These are phyloP conservation scores for Machaerirhynchus nigripectus DNA, from an alignment of 2,113 vertebrate species.

Conservation along the genomic window DNA sequence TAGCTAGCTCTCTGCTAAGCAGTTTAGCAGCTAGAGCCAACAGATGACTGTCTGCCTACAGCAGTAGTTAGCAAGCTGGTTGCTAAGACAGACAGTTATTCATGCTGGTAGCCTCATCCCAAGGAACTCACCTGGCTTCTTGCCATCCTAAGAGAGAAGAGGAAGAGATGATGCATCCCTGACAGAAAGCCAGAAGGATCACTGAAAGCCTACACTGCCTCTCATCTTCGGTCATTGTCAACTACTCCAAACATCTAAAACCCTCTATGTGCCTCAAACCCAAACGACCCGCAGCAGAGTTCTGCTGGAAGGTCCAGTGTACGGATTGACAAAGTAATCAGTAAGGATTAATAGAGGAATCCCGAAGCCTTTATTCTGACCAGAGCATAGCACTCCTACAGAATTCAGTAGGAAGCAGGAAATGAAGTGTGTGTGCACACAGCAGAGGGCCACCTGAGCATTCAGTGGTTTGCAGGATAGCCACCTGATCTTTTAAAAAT, in stretches of 20 bases:
- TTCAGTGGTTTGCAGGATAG: background rate
- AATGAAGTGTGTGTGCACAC: background rate
- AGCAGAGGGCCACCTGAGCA: background rate
- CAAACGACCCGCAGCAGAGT: background rate
- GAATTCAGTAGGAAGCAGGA: background rate
- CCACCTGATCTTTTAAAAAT: background rate
- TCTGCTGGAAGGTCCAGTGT: background rate
- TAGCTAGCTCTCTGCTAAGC: conserved; percentile 13
- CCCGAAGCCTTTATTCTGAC: background rate
- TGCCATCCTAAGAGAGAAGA: background rate
- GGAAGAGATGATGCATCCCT: background rate
- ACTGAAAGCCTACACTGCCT: background rate
- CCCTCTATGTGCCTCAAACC: background rate
- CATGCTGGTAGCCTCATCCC: background rate
- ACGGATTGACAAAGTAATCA: background rate
- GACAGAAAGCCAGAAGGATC: background rate
- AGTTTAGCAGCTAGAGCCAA: background rate
- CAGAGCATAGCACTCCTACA: background rate
- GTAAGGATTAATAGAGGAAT: background rate
- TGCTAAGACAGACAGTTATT: conserved; percentile 15
- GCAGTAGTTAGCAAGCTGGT: background rate
- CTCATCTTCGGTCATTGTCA: background rate
- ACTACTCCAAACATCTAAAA: background rate
- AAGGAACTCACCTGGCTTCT: background rate
- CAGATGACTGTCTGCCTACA: background rate